phyloP scores from a whole-genome alignment of 1,140 invertebrate genomes.

The Latrodectus geometricus region DNA sequence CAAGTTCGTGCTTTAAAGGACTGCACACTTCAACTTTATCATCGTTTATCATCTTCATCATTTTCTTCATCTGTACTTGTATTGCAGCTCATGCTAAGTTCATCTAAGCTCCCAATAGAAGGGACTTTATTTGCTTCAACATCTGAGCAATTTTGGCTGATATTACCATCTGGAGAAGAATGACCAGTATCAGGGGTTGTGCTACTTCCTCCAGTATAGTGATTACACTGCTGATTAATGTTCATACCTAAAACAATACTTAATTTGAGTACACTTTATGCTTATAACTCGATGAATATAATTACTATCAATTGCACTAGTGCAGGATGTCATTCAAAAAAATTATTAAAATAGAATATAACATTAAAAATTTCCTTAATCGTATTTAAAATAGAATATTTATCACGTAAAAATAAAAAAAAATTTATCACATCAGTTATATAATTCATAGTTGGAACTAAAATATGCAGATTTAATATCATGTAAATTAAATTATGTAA shows the following conservation, averaged over 20 bases:
- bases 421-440: too few species aligned
- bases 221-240: constrained; percentile 36
- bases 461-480: too few species aligned
- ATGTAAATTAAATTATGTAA: too few species aligned
- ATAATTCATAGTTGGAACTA: too few species aligned
- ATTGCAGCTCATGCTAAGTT: constrained; percentile 54
- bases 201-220: constrained; percentile 28
- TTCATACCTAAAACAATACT: constrained; percentile 19
- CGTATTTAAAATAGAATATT: too few species aligned
- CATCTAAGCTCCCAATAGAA: constrained; percentile 50
- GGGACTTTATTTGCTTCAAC: constrained; percentile 48
- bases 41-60: constrained; percentile 53
- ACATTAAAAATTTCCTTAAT: too few species aligned
- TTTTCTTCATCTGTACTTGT: constrained; percentile 50
- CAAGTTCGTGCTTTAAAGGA: neutral
- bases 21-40: neutral
- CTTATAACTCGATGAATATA: too few species aligned
- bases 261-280: neutral
- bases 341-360: too few species aligned
- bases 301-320: too few species aligned
- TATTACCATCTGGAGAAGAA: constrained; percentile 56
- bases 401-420: too few species aligned
- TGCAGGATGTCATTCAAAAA: too few species aligned
- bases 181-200: constrained; percentile 38
- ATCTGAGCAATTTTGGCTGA: constrained; percentile 58